Percentiles rank a stretch among this genome's conserved stretches.
Conservation (phyloP, 2,797 vertebrate species). For the Sebastes ruberrimus region DNA sequence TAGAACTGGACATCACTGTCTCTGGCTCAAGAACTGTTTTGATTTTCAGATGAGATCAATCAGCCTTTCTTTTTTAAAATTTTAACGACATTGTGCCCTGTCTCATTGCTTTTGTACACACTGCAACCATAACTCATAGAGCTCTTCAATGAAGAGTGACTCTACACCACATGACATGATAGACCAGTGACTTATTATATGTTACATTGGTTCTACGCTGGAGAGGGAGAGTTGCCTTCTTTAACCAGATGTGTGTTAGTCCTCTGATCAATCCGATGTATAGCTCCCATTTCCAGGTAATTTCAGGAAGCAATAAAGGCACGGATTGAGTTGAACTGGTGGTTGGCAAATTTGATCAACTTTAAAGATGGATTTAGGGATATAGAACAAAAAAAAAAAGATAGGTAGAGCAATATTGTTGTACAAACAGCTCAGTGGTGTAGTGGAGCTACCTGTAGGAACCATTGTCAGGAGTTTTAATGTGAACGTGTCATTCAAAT, state of each 20-base stretch:
- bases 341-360: constrained; percentile 56
- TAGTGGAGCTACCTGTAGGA: constrained; percentile 77
- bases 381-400: constrained; percentile 49
- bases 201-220: constrained; percentile 55
- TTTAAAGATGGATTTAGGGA: constrained; percentile 42
- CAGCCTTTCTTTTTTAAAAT: constrained; percentile 69
- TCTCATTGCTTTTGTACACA: constrained; percentile 77
- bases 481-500: constrained; percentile 68
- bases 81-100: constrained; percentile 65
- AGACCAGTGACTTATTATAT: constrained; percentile 61
- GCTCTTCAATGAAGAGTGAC: constrained; percentile 80
- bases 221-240: constrained; percentile 64
- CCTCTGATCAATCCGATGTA: constrained; percentile 61
- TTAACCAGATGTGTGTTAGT: constrained; percentile 50
- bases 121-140: constrained; percentile 69
- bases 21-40: constrained; percentile 87
- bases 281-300: constrained; percentile 74
- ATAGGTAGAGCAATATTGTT: constrained; percentile 81
- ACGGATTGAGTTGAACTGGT: constrained; percentile 60
- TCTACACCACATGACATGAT: constrained; percentile 66
- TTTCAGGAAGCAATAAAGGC: constrained; percentile 86
- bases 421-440: constrained; percentile 76
- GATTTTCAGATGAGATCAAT: constrained; percentile 74
- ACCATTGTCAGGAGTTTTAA: constrained; percentile 72
- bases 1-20: constrained; percentile 78